Conservation (phyloP, 2,888 invertebrate genomes). For the Caenorhabditis auriculariae region DNA sequence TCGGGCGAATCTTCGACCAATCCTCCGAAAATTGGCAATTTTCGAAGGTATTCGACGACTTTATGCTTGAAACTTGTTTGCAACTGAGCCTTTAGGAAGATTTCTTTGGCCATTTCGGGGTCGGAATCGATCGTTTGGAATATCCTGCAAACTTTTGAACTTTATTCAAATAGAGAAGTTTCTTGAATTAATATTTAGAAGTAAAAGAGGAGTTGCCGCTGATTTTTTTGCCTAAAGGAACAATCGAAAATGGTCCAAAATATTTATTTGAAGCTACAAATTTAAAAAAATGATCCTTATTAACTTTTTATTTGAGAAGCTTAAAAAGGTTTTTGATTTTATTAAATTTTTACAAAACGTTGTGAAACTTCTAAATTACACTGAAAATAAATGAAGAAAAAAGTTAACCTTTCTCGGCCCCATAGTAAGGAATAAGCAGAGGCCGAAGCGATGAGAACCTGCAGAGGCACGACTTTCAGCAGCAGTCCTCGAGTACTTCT, state of each 20-base stretch:
- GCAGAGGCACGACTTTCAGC: slow-evolving; percentile 22
- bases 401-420: slow-evolving; percentile 45
- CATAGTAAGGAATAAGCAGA: slow-evolving; percentile 48
- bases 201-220: too few relatives aligned
- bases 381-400: not conserved
- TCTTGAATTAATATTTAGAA: too few relatives aligned
- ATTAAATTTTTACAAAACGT: not conserved
- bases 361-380: not conserved
- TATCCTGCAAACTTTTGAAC: slow-evolving; percentile 31
- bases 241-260: too few relatives aligned
- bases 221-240: too few relatives aligned
- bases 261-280: too few relatives aligned
- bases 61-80: slow-evolving; percentile 25
- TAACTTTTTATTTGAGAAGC: too few relatives aligned
- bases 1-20: slow-evolving; percentile 35
- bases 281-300: too few relatives aligned
- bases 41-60: slow-evolving; percentile 25
- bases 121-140: slow-evolving; percentile 54
- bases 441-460: slow-evolving; percentile 40
- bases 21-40: slow-evolving; percentile 34
- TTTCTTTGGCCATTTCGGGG: slow-evolving; percentile 41
- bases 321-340: not conserved
- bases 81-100: slow-evolving; percentile 32
- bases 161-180: too few relatives aligned
- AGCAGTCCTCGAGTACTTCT: slow-evolving; percentile 31